Conservation (phyloP, 2,888 invertebrate genomes). For the Eremobia ochroleuca region DNA sequence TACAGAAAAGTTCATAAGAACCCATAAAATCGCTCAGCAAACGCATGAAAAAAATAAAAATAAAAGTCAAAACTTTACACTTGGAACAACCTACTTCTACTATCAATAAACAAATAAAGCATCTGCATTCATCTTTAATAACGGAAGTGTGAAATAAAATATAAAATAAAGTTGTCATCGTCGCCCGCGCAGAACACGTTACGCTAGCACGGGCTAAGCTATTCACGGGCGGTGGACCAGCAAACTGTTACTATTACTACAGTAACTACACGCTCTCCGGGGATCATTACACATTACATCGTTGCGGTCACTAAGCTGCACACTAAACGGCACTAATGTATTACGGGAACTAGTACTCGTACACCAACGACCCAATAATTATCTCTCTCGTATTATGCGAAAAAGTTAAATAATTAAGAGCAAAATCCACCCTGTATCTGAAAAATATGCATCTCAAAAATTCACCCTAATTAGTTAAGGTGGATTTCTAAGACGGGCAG, state of each 20-base stretch:
- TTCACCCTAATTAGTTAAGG: too few species aligned
- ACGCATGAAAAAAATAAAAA: too few species aligned
- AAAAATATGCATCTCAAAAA: too few species aligned
- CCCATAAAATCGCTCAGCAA: too few species aligned
- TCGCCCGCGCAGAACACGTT: conserved; percentile 43
- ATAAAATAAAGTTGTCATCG: conserved; percentile 56
- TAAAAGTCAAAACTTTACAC: not conserved
- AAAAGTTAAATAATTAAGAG: not conserved
- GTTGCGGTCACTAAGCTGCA: conserved; percentile 52
- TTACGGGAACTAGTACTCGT: conserved; percentile 33
- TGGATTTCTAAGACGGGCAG: not conserved
- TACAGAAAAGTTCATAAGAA: too few species aligned
- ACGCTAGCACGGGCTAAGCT: too few species aligned
- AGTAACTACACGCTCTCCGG: conserved; percentile 19
- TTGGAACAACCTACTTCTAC: not conserved
- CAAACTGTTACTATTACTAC: conserved; percentile 48
- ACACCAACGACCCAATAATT: conserved; percentile 1
- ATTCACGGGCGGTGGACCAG: conserved; percentile 51
- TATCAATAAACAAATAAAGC: conserved; percentile 9
- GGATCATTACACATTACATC: conserved; percentile 58
- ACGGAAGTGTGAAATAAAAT: conserved; percentile 56
- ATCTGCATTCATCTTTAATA: conserved; percentile 12
- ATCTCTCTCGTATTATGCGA: not conserved
- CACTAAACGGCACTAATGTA: conserved; percentile 37
- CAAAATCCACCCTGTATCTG: not conserved